These are phyloP conservation scores for Hydrochoerus hydrochaeris DNA, from an alignment of 2,113 vertebrate genomes.

Conservation along the genomic window DNA sequence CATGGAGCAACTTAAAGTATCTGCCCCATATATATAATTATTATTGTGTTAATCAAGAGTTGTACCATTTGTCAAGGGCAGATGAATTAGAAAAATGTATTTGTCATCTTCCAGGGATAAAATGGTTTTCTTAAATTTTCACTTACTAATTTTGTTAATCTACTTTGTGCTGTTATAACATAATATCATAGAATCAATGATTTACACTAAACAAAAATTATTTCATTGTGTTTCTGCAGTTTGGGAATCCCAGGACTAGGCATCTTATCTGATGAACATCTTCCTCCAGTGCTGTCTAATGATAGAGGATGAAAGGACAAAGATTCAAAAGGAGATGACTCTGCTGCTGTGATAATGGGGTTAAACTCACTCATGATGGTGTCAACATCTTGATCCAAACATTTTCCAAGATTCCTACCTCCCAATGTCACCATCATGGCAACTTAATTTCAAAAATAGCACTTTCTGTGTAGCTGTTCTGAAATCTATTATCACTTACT, in stretches of 20 bases:
- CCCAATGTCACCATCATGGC: rapidly evolving
- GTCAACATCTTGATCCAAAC: not conserved
- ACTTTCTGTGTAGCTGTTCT: not conserved
- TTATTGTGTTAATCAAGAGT: not conserved
- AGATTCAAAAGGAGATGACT: not conserved
- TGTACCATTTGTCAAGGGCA: not conserved
- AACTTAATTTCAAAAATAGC: not conserved
- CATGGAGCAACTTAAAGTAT: not conserved
- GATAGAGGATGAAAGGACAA: not conserved
- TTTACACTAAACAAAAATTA: not conserved
- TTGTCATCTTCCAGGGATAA: not conserved
- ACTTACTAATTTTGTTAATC: not conserved
- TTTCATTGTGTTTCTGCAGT: not conserved
- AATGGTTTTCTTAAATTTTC: not conserved
- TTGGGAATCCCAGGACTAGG: not conserved
- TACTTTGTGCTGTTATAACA: not conserved
- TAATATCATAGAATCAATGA: not conserved
- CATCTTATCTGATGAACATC: not conserved
- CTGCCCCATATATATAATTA: not conserved
- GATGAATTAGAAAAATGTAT: not conserved
- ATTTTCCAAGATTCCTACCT: not conserved
- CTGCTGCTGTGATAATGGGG: not conserved
- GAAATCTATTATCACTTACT: not conserved
- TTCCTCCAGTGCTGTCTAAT: not conserved
- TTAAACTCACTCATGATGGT: not conserved